Evolutionary conservation across 1,140 invertebrate genomes (phyloP).

Genomic region (Cyclargus thomasi): DNA sequence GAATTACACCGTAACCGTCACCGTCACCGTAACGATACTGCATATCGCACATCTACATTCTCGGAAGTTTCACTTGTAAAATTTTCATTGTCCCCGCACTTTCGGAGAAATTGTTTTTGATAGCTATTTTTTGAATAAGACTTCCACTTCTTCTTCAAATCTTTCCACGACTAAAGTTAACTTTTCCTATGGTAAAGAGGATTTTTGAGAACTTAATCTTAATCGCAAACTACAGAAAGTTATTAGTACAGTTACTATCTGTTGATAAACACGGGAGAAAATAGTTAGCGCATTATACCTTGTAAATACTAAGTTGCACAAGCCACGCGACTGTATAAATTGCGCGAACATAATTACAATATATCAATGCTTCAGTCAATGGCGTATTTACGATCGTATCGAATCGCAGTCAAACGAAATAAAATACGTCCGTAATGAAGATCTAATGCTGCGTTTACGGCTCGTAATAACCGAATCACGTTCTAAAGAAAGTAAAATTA

Average conservation of each 20-base stretch:
- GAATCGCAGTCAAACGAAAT: slow-evolving; percentile 53
- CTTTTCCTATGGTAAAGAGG: too few species aligned
- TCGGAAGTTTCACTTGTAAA: slow-evolving; percentile 7
- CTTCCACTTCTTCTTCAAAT: too few species aligned
- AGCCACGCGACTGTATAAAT: slow-evolving; percentile 11
- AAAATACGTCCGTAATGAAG: slow-evolving; percentile 57
- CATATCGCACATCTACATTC: background rate
- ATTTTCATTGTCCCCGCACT: background rate
- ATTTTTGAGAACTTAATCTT: too few species aligned
- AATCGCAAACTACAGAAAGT: background rate
- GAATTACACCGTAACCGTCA: background rate
- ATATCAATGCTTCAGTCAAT: slow-evolving; percentile 42
- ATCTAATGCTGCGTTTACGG: slow-evolving; percentile 50
- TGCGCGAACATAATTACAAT: slow-evolving; percentile 24
- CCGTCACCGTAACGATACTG: background rate
- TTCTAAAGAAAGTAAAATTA: slow-evolving; percentile 27
- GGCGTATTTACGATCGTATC: slow-evolving; percentile 46
- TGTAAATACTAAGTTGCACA: background rate
- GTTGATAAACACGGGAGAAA: background rate
- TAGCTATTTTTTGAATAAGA: background rate
- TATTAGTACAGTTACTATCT: background rate
- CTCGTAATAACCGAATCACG: slow-evolving; percentile 58
- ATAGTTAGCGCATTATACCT: background rate
- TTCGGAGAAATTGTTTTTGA: background rate
- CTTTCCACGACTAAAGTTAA: too few species aligned